phyloP scores from a whole-genome alignment of 2,888 invertebrate genomes.

The Volucella bombylans region DNA sequence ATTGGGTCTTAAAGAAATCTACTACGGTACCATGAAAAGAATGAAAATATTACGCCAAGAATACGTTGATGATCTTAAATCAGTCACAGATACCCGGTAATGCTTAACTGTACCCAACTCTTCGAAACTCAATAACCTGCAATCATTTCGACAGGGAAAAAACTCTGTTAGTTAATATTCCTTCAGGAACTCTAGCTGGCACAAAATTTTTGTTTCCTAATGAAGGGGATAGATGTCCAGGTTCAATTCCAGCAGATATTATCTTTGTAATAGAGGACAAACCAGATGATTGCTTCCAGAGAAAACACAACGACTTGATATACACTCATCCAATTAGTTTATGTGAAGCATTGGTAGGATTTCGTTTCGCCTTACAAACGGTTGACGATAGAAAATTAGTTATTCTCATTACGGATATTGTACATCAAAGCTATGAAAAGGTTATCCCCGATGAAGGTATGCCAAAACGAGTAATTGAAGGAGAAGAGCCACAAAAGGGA shows the following conservation, averaged over 20 bases:
- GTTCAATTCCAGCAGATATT: conserved; percentile 87
- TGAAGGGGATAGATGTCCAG: conserved; percentile 91
- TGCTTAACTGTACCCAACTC: not conserved
- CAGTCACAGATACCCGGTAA: conserved; percentile 84
- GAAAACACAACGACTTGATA: conserved; percentile 87
- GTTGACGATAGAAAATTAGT: conserved; percentile 88
- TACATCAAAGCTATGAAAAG: conserved; percentile 88
- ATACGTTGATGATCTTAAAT: conserved; percentile 86
- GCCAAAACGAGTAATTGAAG: conserved; percentile 86
- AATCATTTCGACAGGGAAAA: conserved; percentile 84
- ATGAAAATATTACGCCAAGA: conserved; percentile 91
- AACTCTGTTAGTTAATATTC: conserved; percentile 88
- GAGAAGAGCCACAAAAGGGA: conserved; percentile 83
- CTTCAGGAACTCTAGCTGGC: conserved; percentile 88
- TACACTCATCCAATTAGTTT: conserved; percentile 85
- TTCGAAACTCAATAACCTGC: not conserved
- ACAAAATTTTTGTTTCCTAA: conserved; percentile 89
- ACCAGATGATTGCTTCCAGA: conserved; percentile 86
- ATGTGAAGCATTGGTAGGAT: conserved; percentile 88
- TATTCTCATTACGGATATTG: conserved; percentile 88
- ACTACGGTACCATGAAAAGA: conserved; percentile 90
- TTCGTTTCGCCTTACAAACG: conserved; percentile 86
- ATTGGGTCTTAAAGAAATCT: conserved; percentile 86
- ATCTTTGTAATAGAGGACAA: conserved; percentile 89
- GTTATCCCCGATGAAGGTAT: conserved; percentile 88